phyloP scores from a whole-genome alignment of 2,113 vertebrate species.

The Pomatostomus ruficeps region DNA sequence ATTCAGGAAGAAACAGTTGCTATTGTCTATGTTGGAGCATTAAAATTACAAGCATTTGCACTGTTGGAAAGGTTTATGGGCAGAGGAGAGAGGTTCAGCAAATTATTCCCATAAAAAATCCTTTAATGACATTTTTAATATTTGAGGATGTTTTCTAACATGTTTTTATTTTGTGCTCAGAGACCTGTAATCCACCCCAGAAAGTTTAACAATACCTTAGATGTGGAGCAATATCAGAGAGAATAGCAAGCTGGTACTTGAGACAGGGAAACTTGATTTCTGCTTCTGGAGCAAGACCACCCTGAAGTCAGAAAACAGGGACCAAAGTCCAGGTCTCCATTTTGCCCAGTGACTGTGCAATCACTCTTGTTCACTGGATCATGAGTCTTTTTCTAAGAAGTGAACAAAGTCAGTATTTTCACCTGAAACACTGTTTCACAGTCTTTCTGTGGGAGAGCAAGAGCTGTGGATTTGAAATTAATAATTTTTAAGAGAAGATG shows the following conservation, averaged over 20 bases:
- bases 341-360: background rate
- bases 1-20: slow-evolving; percentile 72
- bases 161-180: background rate
- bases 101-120: slow-evolving; percentile 7
- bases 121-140: background rate
- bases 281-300: background rate
- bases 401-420: background rate
- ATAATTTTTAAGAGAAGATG: background rate
- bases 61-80: slow-evolving; percentile 66
- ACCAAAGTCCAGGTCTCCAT: background rate
- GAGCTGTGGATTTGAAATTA: background rate
- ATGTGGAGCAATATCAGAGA: background rate
- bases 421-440: background rate
- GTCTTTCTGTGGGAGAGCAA: background rate
- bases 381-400: background rate
- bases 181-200: background rate
- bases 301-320: background rate
- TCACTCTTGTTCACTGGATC: background rate
- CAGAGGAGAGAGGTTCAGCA: background rate
- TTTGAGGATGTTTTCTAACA: background rate
- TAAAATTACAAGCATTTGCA: slow-evolving; percentile 72
- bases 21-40: slow-evolving; percentile 35
- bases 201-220: background rate
- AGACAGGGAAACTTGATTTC: background rate
- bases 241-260: background rate